A percentile compares a stretch with the other conserved stretches of the same genome.
phyloP scores from a whole-genome alignment of 92 coral and sea anemone species.

The Actinernus sp. region DNA sequence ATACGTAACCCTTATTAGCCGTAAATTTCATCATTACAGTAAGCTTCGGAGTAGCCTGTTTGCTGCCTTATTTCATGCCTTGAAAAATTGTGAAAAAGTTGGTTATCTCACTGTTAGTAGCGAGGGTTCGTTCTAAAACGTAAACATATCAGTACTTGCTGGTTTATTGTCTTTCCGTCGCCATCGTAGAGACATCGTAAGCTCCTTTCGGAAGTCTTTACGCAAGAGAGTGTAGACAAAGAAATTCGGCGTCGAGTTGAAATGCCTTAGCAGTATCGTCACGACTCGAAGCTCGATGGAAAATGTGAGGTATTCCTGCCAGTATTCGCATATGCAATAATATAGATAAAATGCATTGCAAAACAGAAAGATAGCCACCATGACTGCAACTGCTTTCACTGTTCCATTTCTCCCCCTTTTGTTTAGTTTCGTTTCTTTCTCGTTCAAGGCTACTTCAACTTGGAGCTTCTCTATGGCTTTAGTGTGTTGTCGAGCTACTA shows the following conservation, averaged over 20 bases:
- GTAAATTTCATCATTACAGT: too few species aligned
- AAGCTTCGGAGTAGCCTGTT: too few species aligned
- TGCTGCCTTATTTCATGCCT: too few species aligned
- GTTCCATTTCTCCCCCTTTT: constrained; percentile 7
- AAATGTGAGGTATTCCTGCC: not conserved
- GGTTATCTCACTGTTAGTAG: too few species aligned
- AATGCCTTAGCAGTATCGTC: constrained; percentile 5
- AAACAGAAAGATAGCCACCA: constrained; percentile 9
- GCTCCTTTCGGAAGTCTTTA: constrained; percentile 18
- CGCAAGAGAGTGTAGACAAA: constrained; percentile 29
- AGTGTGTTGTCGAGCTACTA: constrained; percentile 6
- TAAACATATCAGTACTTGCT: not conserved
- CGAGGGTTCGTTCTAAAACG: not conserved
- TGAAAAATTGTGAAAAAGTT: too few species aligned
- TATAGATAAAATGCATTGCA: constrained; percentile 17
- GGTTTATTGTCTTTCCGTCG: not conserved
- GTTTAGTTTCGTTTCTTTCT: not conserved
- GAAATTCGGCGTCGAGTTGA: constrained; percentile 22
- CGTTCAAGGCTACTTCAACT: constrained; percentile 9
- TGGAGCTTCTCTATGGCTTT: constrained; percentile 7
- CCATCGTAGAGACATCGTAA: not conserved
- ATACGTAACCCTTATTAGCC: too few species aligned
- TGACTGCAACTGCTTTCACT: constrained; percentile 25
- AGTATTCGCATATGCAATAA: constrained; percentile 5
- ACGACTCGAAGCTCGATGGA: constrained; percentile 5